These are phyloP conservation scores for Patella pellucida DNA, from an alignment of 2,888 invertebrate genomes.

Conservation along the genomic window DNA sequence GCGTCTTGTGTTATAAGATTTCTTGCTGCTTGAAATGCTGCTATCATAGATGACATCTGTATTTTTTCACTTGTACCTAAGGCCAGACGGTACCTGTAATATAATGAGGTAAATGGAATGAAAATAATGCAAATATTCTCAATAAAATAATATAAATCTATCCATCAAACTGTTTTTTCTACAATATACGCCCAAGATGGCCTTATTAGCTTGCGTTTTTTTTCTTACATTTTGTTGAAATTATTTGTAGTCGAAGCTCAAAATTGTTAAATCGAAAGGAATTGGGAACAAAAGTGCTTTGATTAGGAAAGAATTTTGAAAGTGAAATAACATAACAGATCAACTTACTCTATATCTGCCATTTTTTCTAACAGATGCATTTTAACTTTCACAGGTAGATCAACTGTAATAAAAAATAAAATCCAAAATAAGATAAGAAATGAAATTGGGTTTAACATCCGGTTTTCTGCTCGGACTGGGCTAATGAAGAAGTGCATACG, in stretches of 20 bases:
- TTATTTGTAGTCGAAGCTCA: too few species aligned
- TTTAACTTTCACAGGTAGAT: constrained; percentile 85
- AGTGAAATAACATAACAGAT: too few species aligned
- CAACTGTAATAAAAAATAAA: constrained; percentile 79
- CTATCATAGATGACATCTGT: constrained; percentile 89
- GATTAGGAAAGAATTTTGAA: too few species aligned
- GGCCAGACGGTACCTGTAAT: constrained; percentile 79
- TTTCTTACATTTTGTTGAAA: too few species aligned
- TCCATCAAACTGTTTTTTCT: background rate
- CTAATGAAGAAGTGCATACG: too few species aligned
- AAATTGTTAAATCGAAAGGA: too few species aligned
- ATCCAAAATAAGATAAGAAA: background rate
- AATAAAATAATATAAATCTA: background rate
- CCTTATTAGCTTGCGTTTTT: too few species aligned
- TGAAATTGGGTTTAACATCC: too few species aligned
- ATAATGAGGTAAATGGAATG: background rate
- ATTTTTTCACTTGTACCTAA: constrained; percentile 91
- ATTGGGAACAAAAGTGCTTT: too few species aligned
- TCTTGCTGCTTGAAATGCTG: constrained; percentile 86
- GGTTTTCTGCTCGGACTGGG: too few species aligned
- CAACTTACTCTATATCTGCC: constrained; percentile 84
- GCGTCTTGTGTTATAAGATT: constrained; percentile 66
- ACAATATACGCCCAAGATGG: too few species aligned
- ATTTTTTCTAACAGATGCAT: constrained; percentile 86
- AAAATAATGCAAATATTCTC: background rate